A percentile compares a stretch with the other conserved stretches of the same genome.
These are phyloP conservation scores for Pangasianodon gigas DNA, from an alignment of 2,113 vertebrate genomes.

Conservation along the genomic window DNA sequence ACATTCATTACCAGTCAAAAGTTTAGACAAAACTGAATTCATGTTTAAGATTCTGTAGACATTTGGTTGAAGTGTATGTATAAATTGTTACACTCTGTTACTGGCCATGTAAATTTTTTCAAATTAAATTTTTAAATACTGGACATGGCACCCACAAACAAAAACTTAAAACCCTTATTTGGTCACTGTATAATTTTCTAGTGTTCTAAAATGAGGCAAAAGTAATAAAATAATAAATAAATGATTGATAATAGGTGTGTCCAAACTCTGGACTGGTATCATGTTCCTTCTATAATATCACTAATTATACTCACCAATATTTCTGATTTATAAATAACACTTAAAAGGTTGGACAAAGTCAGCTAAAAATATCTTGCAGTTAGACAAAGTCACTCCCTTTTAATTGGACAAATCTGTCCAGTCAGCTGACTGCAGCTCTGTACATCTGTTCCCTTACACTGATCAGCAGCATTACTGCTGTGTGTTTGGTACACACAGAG, in stretches of 20 bases:
- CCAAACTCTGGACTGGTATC: neutral
- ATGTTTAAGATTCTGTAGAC: neutral
- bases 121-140: neutral
- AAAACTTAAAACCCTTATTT: neutral
- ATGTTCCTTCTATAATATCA: neutral
- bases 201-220: neutral
- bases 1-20: neutral
- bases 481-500: neutral
- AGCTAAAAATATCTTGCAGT: neutral
- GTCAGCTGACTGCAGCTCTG: constrained; percentile 13
- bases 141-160: neutral
- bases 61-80: neutral
- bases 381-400: neutral
- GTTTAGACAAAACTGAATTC: neutral
- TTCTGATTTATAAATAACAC: constrained; percentile 23
- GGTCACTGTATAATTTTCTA: neutral
- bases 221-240: neutral
- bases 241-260: neutral
- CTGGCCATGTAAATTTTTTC: neutral
- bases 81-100: neutral
- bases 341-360: neutral
- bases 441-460: neutral
- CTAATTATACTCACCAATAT: neutral
- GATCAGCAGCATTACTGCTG: constrained; percentile 4
- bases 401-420: neutral